Conservation (phyloP, 2,113 vertebrate genomes). For the Phycodurus eques region DNA sequence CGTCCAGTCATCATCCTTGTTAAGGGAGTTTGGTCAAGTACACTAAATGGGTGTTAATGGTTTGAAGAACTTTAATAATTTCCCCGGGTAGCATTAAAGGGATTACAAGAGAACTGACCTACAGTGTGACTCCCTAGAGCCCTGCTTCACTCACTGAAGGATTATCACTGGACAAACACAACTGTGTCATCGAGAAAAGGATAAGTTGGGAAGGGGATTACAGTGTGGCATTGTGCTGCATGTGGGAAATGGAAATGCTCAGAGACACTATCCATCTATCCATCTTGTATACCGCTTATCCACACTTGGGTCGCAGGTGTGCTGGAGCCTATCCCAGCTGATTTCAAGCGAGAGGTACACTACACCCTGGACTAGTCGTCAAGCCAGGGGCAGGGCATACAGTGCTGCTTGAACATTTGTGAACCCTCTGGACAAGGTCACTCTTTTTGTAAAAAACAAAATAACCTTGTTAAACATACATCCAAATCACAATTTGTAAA, state of each 20-base stretch:
- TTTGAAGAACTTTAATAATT: constrained; percentile 46
- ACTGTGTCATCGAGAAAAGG: constrained; percentile 36
- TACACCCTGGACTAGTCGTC: background rate
- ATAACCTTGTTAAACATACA: too few species aligned
- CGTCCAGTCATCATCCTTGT: constrained; percentile 2
- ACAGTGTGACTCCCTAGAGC: constrained; percentile 21
- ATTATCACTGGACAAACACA: constrained; percentile 33
- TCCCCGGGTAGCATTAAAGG: constrained; percentile 50
- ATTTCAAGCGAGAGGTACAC: background rate
- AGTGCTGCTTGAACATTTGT: too few species aligned
- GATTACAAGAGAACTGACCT: constrained; percentile 56
- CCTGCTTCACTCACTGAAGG: constrained; percentile 34
- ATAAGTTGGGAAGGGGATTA: constrained; percentile 47
- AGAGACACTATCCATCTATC: constrained; percentile 24
- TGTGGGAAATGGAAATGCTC: constrained; percentile 36
- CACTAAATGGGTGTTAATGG: constrained; percentile 35
- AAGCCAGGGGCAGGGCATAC: background rate
- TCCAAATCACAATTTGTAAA: too few species aligned
- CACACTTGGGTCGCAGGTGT: background rate
- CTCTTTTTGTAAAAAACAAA: too few species aligned
- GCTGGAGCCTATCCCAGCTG: background rate
- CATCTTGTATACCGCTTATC: background rate
- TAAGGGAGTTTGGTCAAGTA: constrained; percentile 23
- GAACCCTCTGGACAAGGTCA: too few species aligned
- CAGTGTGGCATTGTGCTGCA: constrained; percentile 20